Percentiles rank a stretch among this genome's conserved stretches.
These are phyloP conservation scores for Phalera bucephala DNA, from an alignment of 2,888 invertebrate genomes.

Conservation along the genomic window DNA sequence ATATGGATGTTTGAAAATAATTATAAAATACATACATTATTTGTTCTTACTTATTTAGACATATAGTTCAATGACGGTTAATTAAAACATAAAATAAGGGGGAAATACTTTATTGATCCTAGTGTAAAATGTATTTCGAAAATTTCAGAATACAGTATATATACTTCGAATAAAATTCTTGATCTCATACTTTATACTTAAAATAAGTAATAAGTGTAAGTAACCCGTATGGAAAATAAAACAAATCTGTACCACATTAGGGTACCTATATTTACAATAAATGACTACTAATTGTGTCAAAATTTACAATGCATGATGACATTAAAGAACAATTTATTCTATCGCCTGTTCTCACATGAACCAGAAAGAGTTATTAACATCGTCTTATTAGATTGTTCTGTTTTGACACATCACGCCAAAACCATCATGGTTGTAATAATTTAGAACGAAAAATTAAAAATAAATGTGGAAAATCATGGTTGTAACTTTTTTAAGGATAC, in stretches of 20 bases:
- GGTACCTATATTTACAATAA: conserved; percentile 63
- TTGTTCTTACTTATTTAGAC: too few species aligned
- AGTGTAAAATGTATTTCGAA: conserved; percentile 81
- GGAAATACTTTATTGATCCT: conserved; percentile 82
- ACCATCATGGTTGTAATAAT: conserved; percentile 16
- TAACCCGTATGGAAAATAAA: conserved; percentile 49
- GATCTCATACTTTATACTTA: conserved; percentile 77
- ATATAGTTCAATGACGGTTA: too few species aligned
- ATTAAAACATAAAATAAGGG: conserved; percentile 57
- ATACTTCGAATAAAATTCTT: conserved; percentile 77
- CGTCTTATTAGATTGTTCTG: too few species aligned
- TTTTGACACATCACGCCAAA: conserved; percentile 16
- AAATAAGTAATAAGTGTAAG: conserved; percentile 70
- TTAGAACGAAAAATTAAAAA: conserved; percentile 11
- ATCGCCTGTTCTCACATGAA: too few species aligned
- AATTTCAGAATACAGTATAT: conserved; percentile 77
- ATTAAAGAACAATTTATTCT: conserved; percentile 13
- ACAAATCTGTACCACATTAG: conserved; percentile 72
- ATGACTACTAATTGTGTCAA: conserved; percentile 50
- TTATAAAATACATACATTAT: too few species aligned
- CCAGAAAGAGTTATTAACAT: too few species aligned
- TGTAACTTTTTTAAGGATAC: conserved; percentile 23
- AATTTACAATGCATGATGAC: conserved; percentile 59
- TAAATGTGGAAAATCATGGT: conserved; percentile 19
- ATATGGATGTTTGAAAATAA: too few species aligned